Evolutionary conservation across 2,888 invertebrate genomes (phyloP).

Genomic region (Lacanobia wlatinum): DNA sequence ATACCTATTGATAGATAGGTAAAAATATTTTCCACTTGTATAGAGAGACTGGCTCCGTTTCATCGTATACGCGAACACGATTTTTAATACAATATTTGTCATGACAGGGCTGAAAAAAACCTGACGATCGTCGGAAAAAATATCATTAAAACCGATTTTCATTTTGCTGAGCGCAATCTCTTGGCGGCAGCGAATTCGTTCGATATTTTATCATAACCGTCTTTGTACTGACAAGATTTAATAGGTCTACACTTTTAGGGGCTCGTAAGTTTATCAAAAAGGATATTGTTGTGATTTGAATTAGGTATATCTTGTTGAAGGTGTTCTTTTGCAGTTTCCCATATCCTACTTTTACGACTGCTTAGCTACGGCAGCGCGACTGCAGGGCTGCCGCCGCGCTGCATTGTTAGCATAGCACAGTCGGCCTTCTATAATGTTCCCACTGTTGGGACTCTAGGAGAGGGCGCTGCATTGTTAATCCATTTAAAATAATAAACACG

Average conservation of each 20-base stretch:
- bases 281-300: neutral
- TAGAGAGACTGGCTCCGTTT: neutral
- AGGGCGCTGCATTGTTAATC: too few species aligned
- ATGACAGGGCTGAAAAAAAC: slow-evolving; percentile 2
- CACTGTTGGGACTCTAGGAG: too few species aligned
- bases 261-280: neutral
- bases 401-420: too few species aligned
- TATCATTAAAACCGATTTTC: slow-evolving; percentile 53
- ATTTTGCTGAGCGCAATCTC: slow-evolving; percentile 60
- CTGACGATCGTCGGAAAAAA: slow-evolving; percentile 45
- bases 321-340: too few species aligned
- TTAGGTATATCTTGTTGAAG: too few species aligned
- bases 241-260: slow-evolving; percentile 23
- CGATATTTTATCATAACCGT: slow-evolving; percentile 36
- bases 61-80: slow-evolving; percentile 10
- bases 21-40: neutral
- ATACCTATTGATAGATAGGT: too few species aligned
- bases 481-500: too few species aligned
- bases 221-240: slow-evolving; percentile 36
- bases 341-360: too few species aligned
- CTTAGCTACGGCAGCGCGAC: too few species aligned
- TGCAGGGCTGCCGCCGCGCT: too few species aligned
- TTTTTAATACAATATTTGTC: slow-evolving; percentile 45
- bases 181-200: slow-evolving; percentile 14
- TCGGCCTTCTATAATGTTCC: too few species aligned